Evolutionary conservation across 2,113 vertebrate genomes (phyloP), one percentile per base, ranked within the genome.

Genomic region (Jaculus jaculus): DNA sequence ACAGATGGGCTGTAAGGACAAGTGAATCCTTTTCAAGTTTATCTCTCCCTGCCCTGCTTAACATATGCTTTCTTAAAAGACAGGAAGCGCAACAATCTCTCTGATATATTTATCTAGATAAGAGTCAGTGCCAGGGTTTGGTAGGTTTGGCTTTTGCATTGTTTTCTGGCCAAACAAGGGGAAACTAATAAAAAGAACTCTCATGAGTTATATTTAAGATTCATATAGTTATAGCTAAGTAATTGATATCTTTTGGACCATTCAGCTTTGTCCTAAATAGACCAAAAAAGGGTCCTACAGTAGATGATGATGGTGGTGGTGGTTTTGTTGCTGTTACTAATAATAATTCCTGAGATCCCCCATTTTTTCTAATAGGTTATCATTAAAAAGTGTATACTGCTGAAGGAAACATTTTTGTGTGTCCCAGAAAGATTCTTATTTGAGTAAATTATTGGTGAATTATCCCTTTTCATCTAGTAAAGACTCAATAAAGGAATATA

Each of bases 1-100:
- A 97, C 98, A 98, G 98, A 98, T 98, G 98, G 98, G 97, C 97
- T 97, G 97, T 96, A 97, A 98, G 97, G 97, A 98, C 97, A 98
- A 98, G 97, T 95, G 95, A 97, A 97, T 98, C 95, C 95, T 97
- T 97, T 96, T 97, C 96, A 6, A 37, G 95, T 95, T 97, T 97
- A 94, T 96, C 96, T 98, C 96, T 96, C 92, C 97, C 96, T 96
- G 92, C 96, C 95, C 94, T 97, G 97, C 96, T 98, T 98, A 97
- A 98, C 97, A 98, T 97, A 96, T 96, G 97, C 97, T 98, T 98
- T 98, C 97, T 97, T 96, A 97, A 98, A 97, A 97, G 91, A 95
- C 6, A 84, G 79, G 91, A 69, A 7, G 84, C 89, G 91, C 94
- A 96, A 94, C 95, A 97, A 88, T 96, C 82, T 69, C 96, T 97